Percentiles rank a stretch among this genome's conserved stretches.
These are phyloP conservation scores for Lampris megalopsis DNA, from an alignment of 2,113 vertebrate species.

Conservation along the genomic window DNA sequence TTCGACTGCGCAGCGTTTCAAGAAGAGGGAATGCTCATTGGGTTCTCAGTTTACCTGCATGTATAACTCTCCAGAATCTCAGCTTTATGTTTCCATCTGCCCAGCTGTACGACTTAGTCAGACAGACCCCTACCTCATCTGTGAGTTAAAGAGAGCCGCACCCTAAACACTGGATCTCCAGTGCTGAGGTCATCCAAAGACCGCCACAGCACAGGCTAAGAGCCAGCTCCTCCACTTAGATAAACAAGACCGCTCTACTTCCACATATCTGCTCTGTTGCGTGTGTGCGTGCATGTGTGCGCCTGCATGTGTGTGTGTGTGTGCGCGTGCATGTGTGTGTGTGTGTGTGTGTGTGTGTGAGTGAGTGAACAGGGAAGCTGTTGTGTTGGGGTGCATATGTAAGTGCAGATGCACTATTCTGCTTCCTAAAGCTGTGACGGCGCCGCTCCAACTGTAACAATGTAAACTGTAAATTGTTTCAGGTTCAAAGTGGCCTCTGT, in stretches of 20 bases:
- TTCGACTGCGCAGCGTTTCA: background rate
- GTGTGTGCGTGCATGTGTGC: conserved; percentile 4
- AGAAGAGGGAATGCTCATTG: background rate
- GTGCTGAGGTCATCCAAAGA: conserved; percentile 69
- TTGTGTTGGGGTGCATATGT: conserved; percentile 18
- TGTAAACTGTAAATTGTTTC: conserved; percentile 73
- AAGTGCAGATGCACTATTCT: conserved; percentile 26
- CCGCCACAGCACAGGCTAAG: conserved; percentile 48
- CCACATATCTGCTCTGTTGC: conserved; percentile 29
- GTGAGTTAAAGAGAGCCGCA: conserved; percentile 52
- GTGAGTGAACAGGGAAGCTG: too few relatives aligned
- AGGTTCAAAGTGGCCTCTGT: conserved; percentile 64
- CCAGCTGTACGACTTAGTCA: conserved; percentile 5
- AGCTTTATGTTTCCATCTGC: conserved; percentile 33
- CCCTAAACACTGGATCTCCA: conserved; percentile 52
- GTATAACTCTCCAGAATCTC: background rate
- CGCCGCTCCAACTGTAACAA: conserved; percentile 71
- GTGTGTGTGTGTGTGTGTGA: conserved; percentile 28
- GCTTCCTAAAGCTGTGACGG: conserved; percentile 44
- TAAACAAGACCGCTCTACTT: conserved; percentile 62
- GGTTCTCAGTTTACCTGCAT: background rate
- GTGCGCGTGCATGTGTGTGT: conserved; percentile 11
- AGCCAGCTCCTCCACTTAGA: conserved; percentile 57
- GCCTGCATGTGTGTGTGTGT: conserved; percentile 9
- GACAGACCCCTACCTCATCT: conserved; percentile 41